Base-by-base conservation (phyloP, 2,888 invertebrate genomes). In the Enoplolaimus lenunculus region DNA sequence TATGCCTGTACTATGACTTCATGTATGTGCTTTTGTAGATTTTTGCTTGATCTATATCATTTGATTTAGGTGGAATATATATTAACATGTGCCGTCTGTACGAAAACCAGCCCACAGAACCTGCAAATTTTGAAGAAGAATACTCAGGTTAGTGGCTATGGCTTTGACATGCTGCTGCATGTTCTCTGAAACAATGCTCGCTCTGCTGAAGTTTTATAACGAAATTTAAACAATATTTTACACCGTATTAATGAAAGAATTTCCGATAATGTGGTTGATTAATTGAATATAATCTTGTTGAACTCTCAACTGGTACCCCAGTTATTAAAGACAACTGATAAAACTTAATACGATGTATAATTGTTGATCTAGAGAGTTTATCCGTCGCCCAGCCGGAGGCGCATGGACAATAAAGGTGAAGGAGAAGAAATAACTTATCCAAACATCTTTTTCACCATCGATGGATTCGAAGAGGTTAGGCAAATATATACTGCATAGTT, bases 351-450 rank as follows among this genome's bases (percentile, higher is more conserved):
- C n/a, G n/a, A n/a, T n/a, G n/a, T n/a, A n/a, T n/a, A n/a, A n/a
- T n/a, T n/a, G n/a, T n/a, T n/a, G n/a, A n/a, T 76, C 68, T 82
- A 87, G 84, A 87, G 86, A 81, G 97, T 98, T 60, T 98, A 94
- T 84, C 94, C 98, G 30, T 94, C 94, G 65, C 98, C 98, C 7
- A 93, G 93, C 82, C 87, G 81, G 45, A 77, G 92, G 69, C 86
- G 97, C 79, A 88, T 93, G 83, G 97, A 98, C 93, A 90, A 91
- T 16, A 98, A 98, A 83, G 97, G 97, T 60, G 95, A 95, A 79
- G 88, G 90, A 70, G 98, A 98, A 83, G 94, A 95, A 84, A 95
- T 98, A 83, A 93, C 95, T 60, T 98, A 95, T 84, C 98, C 98
- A 1, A 92, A 94, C 84, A 92, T 98, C 78, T 98, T 94, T 84